Evolutionary conservation across 2,797 vertebrate genomes (phyloP).

Genomic region (Pangasius larnaudii): DNA sequence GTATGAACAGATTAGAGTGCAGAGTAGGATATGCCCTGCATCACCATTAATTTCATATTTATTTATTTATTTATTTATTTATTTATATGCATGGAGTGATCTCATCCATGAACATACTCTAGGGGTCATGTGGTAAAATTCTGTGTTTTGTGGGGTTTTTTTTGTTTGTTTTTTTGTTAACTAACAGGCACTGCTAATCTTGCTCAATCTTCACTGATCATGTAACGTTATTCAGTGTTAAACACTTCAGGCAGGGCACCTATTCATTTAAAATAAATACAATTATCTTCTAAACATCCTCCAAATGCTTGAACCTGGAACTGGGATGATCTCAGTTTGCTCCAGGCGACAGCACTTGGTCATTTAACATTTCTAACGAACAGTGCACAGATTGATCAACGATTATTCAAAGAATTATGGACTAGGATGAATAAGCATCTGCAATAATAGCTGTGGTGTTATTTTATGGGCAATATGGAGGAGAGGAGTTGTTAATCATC

Average conservation of each 20-base stretch:
- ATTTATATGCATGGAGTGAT: not conserved
- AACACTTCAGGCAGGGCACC: not conserved
- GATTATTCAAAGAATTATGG: not conserved
- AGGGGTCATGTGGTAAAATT: not conserved
- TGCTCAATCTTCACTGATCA: not conserved
- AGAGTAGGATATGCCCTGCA: not conserved
- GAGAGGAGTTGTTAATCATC: conserved; percentile 75
- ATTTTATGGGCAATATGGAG: conserved; percentile 65
- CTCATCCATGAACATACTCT: not conserved
- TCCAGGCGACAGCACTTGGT: not conserved
- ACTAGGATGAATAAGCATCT: not conserved
- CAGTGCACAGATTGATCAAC: not conserved
- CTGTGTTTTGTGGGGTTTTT: not conserved
- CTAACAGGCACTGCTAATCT: not conserved
- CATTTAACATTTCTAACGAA: not conserved
- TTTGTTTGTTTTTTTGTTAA: not conserved
- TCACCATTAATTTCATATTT: not conserved
- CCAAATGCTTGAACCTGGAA: not conserved
- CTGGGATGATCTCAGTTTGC: not conserved
- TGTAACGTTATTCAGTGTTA: not conserved
- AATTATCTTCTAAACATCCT: not conserved
- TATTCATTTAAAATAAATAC: not conserved
- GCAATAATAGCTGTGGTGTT: conserved; percentile 56
- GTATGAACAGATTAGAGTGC: not conserved
- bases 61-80: too few relatives aligned